Conservation (phyloP, 2,888 invertebrate species). For the Fragum fragum region DNA sequence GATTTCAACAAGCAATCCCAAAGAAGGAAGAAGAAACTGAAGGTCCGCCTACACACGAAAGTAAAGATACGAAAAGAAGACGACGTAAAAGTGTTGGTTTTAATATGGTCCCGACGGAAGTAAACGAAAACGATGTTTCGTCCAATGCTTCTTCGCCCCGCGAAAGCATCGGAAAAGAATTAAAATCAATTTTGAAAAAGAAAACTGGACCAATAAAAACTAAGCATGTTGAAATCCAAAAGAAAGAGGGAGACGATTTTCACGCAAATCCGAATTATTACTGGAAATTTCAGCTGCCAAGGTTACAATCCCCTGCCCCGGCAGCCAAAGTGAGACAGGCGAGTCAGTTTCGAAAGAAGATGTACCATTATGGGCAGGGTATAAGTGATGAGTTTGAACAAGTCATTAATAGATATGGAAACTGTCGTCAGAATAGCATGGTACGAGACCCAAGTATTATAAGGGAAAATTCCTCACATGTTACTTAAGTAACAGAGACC, state of each 20-base stretch:
- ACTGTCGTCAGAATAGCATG: slow-evolving; percentile 62
- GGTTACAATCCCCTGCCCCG: slow-evolving; percentile 46
- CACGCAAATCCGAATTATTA: slow-evolving; percentile 49
- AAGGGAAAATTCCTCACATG: slow-evolving; percentile 25
- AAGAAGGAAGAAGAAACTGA: background rate
- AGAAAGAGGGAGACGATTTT: slow-evolving; percentile 49
- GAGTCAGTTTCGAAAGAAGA: slow-evolving; percentile 48
- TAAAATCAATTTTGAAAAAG: slow-evolving; percentile 61
- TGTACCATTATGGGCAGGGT: slow-evolving; percentile 62
- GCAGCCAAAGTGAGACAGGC: slow-evolving; percentile 27
- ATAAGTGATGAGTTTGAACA: slow-evolving; percentile 63
- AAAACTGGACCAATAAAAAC: slow-evolving; percentile 7
- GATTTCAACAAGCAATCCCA: background rate
- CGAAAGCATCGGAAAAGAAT: slow-evolving; percentile 29
- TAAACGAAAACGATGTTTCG: slow-evolving; percentile 27
- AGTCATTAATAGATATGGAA: slow-evolving; percentile 62
- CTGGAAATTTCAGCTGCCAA: slow-evolving; percentile 61
- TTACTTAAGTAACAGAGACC: background rate
- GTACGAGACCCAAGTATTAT: slow-evolving; percentile 41
- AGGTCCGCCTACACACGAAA: background rate
- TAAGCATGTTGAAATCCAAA: background rate
- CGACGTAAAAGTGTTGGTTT: slow-evolving; percentile 59
- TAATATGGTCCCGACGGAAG: slow-evolving; percentile 48
- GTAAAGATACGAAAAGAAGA: background rate
- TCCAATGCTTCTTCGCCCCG: slow-evolving; percentile 13